Conservation (phyloP, 1,140 invertebrate genomes). For the Thaumetopoea pityocampa region DNA sequence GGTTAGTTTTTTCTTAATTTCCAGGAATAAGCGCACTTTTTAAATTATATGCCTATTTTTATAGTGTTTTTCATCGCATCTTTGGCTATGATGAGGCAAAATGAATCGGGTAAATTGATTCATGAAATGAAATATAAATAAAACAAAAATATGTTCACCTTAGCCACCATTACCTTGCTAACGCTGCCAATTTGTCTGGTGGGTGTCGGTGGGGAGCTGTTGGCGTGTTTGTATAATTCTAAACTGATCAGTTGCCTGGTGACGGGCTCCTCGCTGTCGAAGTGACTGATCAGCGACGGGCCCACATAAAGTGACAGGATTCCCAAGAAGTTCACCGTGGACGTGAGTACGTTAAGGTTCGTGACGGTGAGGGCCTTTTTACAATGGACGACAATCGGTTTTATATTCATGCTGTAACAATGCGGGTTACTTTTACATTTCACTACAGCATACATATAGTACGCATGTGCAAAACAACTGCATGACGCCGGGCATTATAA, state of each 20-base stretch:
- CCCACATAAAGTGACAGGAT: constrained; percentile 90
- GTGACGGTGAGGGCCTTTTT: constrained; percentile 90
- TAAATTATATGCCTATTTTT: too few species aligned
- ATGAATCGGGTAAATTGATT: too few species aligned
- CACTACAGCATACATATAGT: too few species aligned
- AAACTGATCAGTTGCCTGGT: constrained; percentile 90
- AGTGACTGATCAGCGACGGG: constrained; percentile 83
- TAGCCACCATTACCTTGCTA: constrained; percentile 52
- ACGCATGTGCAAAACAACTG: too few species aligned
- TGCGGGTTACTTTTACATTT: too few species aligned
- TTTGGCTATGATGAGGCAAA: too few species aligned
- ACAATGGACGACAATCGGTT: constrained; percentile 85
- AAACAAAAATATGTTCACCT: neutral
- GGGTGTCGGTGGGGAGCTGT: constrained; percentile 83
- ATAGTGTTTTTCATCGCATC: too few species aligned
- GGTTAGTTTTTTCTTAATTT: too few species aligned
- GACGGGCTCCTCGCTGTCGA: constrained; percentile 91
- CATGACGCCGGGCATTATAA: too few species aligned
- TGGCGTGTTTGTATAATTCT: constrained; percentile 89
- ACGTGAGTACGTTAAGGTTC: constrained; percentile 87
- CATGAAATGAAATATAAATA: too few species aligned
- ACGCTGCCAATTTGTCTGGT: constrained; percentile 74
- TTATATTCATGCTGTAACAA: constrained; percentile 83
- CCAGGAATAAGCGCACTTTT: too few species aligned
- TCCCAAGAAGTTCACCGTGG: constrained; percentile 82